Conservation (phyloP, 1,140 invertebrate genomes). For the Chionoecetes opilio region DNA sequence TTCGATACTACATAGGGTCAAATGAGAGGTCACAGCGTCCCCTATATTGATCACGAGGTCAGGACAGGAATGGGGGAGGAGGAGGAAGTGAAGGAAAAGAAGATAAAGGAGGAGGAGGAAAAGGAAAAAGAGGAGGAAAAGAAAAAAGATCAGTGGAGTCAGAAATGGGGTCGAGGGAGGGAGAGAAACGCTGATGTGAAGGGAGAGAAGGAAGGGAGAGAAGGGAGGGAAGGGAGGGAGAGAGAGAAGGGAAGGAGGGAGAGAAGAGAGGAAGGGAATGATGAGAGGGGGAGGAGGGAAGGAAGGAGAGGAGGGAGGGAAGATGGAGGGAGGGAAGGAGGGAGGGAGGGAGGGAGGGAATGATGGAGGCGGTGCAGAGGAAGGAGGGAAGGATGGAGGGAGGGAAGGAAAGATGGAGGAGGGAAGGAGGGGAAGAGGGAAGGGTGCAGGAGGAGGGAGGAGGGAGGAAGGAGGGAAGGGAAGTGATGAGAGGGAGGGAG, state of each 20-base stretch:
- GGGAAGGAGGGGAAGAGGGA: neutral
- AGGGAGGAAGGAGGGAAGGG: neutral
- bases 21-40: neutral
- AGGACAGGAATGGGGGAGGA: neutral
- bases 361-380: neutral
- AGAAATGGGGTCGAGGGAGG: neutral
- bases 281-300: neutral
- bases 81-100: neutral
- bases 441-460: neutral
- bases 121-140: neutral
- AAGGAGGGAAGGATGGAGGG: neutral
- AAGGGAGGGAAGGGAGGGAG: neutral
- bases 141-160: neutral
- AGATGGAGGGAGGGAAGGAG: constrained; percentile 35
- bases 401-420: neutral
- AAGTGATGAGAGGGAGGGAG: neutral
- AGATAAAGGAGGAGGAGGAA: neutral
- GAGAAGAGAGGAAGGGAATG: neutral
- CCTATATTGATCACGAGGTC: constrained; percentile 28
- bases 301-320: neutral
- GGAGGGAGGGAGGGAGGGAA: neutral
- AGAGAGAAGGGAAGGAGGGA: neutral
- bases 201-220: neutral
- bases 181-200: neutral
- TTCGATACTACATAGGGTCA: too few relatives aligned